Conservation (phyloP, 2,113 vertebrate genomes). For the Tonatia bakeri region DNA sequence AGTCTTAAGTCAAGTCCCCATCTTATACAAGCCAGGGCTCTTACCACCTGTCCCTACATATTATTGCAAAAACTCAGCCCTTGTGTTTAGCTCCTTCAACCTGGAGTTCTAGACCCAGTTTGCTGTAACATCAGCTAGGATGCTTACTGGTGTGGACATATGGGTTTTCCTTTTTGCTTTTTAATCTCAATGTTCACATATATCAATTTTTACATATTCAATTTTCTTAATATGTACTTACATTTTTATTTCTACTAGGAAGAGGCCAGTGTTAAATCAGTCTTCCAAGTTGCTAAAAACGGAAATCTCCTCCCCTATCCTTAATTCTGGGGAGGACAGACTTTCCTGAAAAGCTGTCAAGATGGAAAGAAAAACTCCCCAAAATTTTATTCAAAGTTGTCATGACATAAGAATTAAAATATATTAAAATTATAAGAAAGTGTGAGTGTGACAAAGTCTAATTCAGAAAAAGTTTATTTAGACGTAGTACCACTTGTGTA, state of each 20-base stretch:
- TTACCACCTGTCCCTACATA: background rate
- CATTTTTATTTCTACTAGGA: background rate
- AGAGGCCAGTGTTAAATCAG: background rate
- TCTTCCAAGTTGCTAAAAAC: background rate
- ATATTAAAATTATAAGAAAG: background rate
- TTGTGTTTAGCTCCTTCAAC: background rate
- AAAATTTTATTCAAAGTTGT: constrained; percentile 9
- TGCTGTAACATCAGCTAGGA: background rate
- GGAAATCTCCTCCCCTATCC: background rate
- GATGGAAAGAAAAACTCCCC: background rate
- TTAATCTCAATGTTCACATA: background rate
- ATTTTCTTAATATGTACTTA: background rate
- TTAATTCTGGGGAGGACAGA: background rate
- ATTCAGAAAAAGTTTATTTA: background rate
- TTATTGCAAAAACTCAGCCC: background rate
- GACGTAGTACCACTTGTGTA: background rate
- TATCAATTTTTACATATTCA: background rate
- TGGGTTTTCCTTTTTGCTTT: background rate
- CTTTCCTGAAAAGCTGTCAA: background rate
- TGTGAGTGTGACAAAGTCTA: background rate
- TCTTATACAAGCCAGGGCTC: background rate
- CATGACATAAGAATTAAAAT: background rate
- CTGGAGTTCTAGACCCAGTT: background rate
- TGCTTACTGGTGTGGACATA: background rate
- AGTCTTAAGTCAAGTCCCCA: background rate